Base-by-base conservation (phyloP, 2,888 invertebrate species). In the Carabus problematicus region DNA sequence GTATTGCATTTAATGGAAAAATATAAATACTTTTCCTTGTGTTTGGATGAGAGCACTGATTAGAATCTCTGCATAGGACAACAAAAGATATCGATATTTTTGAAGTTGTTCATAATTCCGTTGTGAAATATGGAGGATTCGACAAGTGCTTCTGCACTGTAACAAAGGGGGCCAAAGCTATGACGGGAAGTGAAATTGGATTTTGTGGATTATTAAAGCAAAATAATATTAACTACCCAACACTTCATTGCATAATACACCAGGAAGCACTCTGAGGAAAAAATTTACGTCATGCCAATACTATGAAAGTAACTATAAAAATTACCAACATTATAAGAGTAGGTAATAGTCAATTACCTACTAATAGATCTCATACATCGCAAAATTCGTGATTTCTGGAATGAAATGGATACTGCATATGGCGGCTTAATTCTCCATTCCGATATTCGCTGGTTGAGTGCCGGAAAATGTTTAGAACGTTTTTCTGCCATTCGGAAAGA, bases 61-160 rank as follows among this genome's bases (percentile, higher is more conserved):
- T 18, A 9, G 16, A 14, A 14, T n/a, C 54, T 54, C 54, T 52
- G 40, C 63, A 64, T 18, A 58, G 54, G 19, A 64, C 66, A 64
- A 64, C 63, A 14, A 64, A 64, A 43, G 41, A 45, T 40, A 39
- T 18, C 9, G 42, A 64, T 64, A 64, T 64, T 8, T 64, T 64
- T 62, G 4, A 3, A 64, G 56, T 49, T 40, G 67, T 67, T 9
- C 39, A 67, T 64, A 62, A 64, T 14, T 29, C 43, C 12, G 62
- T 64, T 4, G 11, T 16, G 40, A 42, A 56, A 7, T 64, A 64
- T 14, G 63, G 66, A 42, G 66, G 64, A 64, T 64, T 67, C 41
- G 67, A 69, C 9, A 67, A 67, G 66, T 66, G 68, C 66, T 66
- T 16, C 19, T 67, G 63, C 19, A 45, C 49, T 70, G 61, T 66